A percentile compares a stretch with the other conserved stretches of the same genome.
Evolutionary conservation across 2,797 vertebrate species (phyloP).

Genomic region (Chrysocyon brachyurus): DNA sequence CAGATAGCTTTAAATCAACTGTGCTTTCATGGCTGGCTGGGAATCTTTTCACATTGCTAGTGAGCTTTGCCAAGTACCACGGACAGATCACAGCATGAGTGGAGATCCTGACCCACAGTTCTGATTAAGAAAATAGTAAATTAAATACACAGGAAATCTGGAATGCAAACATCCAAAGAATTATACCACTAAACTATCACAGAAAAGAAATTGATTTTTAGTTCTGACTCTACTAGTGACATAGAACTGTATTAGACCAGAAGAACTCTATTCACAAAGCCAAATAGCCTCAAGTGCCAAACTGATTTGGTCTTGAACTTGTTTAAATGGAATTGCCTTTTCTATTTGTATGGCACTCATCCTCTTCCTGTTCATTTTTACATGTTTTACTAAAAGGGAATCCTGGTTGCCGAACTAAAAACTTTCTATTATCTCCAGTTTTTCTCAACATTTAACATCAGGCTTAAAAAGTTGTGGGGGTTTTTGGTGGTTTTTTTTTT

Average conservation of each 20-base stretch:
- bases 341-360: neutral
- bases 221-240: neutral
- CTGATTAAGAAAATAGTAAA: constrained; percentile 5
- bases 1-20: neutral
- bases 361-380: neutral
- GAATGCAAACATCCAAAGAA: constrained; percentile 7
- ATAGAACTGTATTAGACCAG: neutral
- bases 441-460: neutral
- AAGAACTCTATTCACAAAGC: neutral
- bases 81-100: constrained; percentile 78
- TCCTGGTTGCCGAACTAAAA: neutral
- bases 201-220: neutral
- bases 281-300: neutral
- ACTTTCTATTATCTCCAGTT: neutral
- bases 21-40: constrained; percentile 14
- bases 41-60: constrained; percentile 21
- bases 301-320: neutral
- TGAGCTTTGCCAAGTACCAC: constrained; percentile 80
- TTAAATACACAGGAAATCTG: neutral
- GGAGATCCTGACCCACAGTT: constrained; percentile 31
- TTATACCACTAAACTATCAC: neutral
- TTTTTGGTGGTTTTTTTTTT: neutral
- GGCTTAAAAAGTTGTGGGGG: neutral
- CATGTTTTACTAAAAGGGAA: neutral
- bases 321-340: neutral